Evolutionary conservation across 2,888 invertebrate genomes (phyloP), one percentile per base, ranked within the genome.

Genomic region (Lissocephala sabroskyi): DNA sequence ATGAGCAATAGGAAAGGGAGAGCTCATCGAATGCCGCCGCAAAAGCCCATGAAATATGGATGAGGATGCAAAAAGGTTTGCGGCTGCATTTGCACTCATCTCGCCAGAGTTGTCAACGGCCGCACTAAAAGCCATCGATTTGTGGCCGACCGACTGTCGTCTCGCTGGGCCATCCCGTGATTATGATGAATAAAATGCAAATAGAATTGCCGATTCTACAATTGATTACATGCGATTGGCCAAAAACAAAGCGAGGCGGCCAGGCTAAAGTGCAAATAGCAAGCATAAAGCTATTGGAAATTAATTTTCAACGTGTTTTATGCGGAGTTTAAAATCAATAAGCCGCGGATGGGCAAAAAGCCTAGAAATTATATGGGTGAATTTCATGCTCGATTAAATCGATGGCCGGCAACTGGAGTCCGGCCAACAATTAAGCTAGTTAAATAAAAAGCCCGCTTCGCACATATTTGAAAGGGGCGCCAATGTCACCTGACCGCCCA

Each of bases 371-470:
- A 3, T 47, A 48, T 55, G 60, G 33, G 43, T 39, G 65, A 57
- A 79, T 65, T 65, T 71, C 48, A 41, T 50, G 52, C 67, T 68
- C 77, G 59, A 76, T 76, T 76, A 66, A 71, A 64, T 59, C 36
- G 41, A 43, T 41, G 40, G 33, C 45, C 52, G n/a, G 26, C 23
- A 23, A 23, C 23, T 23, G 7, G 3, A 7, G n/a, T 3, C 23
- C 7, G 23, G 23, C 7, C 23, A 59, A 51, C 76, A 76, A 76
- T 76, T 79, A 76, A 74, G 68, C 52, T 59, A 57, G 75, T 67
- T 75, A 71, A 75, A 78, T 77, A 65, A 73, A 73, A 77, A 77
- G 53, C 52, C 44, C 65, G 59, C 56, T 77, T 74, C 53, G 57
- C 71, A 71, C 77, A 64, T 70, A 74, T 74, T 77, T 74, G 74